phyloP scores from a whole-genome alignment of 2,797 vertebrate genomes.

The Alca torda region DNA sequence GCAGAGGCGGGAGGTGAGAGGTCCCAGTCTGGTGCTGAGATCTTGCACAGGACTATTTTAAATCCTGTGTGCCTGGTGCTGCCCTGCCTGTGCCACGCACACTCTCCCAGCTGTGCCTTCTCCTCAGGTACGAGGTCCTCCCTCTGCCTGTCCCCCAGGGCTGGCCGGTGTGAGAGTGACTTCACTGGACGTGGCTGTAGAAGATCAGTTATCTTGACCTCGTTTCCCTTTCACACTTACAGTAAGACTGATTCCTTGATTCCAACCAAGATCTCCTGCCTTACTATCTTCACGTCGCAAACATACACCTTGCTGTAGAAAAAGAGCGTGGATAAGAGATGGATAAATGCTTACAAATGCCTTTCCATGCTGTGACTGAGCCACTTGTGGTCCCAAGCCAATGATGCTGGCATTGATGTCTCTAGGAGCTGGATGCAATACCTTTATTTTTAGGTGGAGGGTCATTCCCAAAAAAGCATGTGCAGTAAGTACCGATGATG shows the following conservation, averaged over 20 bases:
- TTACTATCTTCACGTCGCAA: not conserved
- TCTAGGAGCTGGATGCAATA: fast-evolving
- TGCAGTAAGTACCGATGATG: not conserved
- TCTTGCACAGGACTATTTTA: not conserved
- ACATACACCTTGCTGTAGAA: not conserved
- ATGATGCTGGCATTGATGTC: not conserved
- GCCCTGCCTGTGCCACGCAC: not conserved
- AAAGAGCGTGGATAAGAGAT: not conserved
- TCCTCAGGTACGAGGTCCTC: not conserved
- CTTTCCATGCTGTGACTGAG: not conserved
- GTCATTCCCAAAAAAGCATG: not conserved
- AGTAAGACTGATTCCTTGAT: not conserved
- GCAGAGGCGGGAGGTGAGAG: not conserved
- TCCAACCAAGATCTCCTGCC: not conserved
- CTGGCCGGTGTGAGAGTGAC: not conserved
- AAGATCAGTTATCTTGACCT: not conserved
- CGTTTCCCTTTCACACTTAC: not conserved
- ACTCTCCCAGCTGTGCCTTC: not conserved
- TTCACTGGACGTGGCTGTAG: not conserved
- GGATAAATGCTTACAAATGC: not conserved
- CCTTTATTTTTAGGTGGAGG: not conserved
- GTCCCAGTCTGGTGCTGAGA: not conserved
- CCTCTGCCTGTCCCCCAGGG: fast-evolving
- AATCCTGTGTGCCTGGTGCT: not conserved
- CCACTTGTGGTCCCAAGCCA: not conserved